Conservation (phyloP, 2,888 invertebrate genomes). For the Terebella lapidaria region DNA sequence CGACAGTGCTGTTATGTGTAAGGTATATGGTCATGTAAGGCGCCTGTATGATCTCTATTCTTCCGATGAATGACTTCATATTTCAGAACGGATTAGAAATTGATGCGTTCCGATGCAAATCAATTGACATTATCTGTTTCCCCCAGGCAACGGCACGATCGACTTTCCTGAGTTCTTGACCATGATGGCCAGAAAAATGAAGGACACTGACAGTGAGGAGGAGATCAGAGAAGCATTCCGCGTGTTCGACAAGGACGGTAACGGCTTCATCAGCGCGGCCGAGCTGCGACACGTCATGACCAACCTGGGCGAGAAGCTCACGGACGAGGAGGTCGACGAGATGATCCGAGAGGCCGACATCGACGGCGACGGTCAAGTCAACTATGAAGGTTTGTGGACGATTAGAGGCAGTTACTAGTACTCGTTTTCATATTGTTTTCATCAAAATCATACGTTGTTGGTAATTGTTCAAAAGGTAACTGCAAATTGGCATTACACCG, state of each 20-base stretch:
- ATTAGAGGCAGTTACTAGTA: not conserved
- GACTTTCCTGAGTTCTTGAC: conserved; percentile 99
- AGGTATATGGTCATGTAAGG: no score
- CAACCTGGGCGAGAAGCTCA: conserved; percentile 97
- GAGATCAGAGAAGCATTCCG: conserved; percentile 98
- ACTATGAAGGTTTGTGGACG: conserved; percentile 71
- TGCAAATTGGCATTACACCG: not conserved
- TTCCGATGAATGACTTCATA: no score
- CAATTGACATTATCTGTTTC: no score
- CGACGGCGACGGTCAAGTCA: conserved; percentile 98
- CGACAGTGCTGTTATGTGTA: no score
- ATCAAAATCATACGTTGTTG: no score
- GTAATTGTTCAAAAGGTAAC: not conserved
- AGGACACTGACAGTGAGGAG: conserved; percentile 97
- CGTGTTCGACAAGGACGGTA: conserved; percentile 97
- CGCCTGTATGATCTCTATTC: no score
- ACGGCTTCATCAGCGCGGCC: conserved; percentile 97
- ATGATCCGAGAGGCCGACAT: conserved; percentile 99
- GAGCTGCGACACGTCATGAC: conserved; percentile 99
- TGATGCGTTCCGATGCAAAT: no score
- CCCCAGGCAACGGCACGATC: conserved; percentile 95
- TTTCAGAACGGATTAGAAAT: no score
- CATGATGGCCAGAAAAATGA: conserved; percentile 99
- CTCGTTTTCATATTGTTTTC: no score
- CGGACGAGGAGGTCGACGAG: conserved; percentile 98